A percentile compares a stretch with the other conserved stretches of the same genome.
Conservation (phyloP, 1,140 invertebrate species). For the Platyscapa corneri region DNA sequence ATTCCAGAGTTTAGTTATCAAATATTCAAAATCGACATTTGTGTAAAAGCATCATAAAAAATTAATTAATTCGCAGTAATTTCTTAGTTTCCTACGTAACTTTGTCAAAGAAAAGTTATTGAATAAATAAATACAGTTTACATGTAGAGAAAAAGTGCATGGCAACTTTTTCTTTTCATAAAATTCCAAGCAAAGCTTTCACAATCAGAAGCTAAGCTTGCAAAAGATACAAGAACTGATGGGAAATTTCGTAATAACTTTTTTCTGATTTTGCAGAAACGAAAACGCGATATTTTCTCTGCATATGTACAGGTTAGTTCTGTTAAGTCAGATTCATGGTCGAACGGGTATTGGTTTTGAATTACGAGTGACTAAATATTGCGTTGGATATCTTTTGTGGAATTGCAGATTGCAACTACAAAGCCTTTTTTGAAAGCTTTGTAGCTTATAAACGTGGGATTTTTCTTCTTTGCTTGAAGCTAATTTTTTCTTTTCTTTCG, state of each 20-base stretch:
- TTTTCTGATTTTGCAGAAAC: background rate
- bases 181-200: background rate
- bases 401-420: background rate
- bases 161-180: background rate
- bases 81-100: background rate
- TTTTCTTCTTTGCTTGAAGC: background rate
- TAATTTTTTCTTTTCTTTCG: constrained; percentile 4
- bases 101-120: background rate
- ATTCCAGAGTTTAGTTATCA: no score
- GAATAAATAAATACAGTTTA: background rate
- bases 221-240: constrained; percentile 33
- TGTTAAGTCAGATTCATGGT: constrained; percentile 40
- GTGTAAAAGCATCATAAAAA: no score
- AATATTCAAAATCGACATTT: no score
- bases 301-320: background rate
- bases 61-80: no score
- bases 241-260: constrained; percentile 40
- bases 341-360: constrained; percentile 43
- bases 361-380: constrained; percentile 46
- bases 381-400: constrained; percentile 30
- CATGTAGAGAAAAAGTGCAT: background rate
- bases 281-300: constrained; percentile 1
- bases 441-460: background rate
- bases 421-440: background rate
- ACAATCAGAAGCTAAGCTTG: constrained; percentile 9